A percentile compares a stretch with the other conserved stretches of the same genome.
These are phyloP conservation scores for Aphidoletes aphidimyza DNA, from an alignment of 2,888 invertebrate genomes.

Conservation along the genomic window DNA sequence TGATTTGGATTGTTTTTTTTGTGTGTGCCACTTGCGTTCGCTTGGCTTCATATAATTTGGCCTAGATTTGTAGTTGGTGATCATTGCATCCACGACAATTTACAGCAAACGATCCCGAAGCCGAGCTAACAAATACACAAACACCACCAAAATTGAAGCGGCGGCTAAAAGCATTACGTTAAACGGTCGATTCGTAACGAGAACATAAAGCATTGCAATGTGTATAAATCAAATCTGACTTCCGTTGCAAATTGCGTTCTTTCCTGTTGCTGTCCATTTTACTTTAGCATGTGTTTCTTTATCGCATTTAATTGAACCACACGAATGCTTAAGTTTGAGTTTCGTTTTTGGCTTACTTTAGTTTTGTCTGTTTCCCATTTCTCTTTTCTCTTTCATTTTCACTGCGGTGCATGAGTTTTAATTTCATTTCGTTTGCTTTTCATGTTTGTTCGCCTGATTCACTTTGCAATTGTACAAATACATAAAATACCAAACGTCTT, in stretches of 20 bases:
- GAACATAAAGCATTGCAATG: not conserved
- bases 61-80: too few relatives aligned
- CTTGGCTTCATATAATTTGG: too few relatives aligned
- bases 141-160: not conserved
- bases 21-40: too few relatives aligned
- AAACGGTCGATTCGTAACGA: too few relatives aligned
- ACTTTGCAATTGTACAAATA: not conserved
- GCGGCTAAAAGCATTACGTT: not conserved
- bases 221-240: conserved; percentile 44
- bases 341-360: too few relatives aligned
- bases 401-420: not conserved
- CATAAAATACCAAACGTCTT: not conserved
- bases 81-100: too few relatives aligned
- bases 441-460: conserved; percentile 19
- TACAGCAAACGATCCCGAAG: too few relatives aligned
- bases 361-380: too few relatives aligned
- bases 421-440: conserved; percentile 3
- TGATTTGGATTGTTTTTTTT: too few relatives aligned
- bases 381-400: not conserved
- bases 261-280: not conserved
- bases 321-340: conserved; percentile 31
- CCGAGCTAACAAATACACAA: too few relatives aligned
- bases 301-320: conserved; percentile 3
- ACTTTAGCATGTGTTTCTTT: not conserved
- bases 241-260: conserved; percentile 17